These are phyloP conservation scores for Nysson spinosus DNA, from an alignment of 2,888 invertebrate genomes.

Conservation along the genomic window DNA sequence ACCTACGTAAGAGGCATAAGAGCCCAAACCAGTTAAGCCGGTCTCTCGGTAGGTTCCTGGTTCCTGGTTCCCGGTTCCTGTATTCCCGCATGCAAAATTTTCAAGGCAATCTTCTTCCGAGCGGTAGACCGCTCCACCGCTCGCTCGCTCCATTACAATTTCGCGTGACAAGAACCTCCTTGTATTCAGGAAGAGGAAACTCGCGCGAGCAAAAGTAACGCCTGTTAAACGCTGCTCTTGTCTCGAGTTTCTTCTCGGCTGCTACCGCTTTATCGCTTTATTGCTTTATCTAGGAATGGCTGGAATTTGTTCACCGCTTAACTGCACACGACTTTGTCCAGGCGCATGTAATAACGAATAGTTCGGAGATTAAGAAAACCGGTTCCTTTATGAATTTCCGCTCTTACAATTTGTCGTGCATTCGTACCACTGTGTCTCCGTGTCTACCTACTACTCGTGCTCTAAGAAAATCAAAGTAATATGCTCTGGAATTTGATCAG, in stretches of 20 bases:
- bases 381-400: too few relatives aligned
- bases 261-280: constrained; percentile 45
- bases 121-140: constrained; percentile 15
- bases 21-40: constrained; percentile 63
- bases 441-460: too few relatives aligned
- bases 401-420: too few relatives aligned
- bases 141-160: constrained; percentile 30
- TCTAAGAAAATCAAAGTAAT: too few relatives aligned
- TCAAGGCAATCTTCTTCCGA: constrained; percentile 61
- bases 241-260: constrained; percentile 27
- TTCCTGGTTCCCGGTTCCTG: constrained; percentile 67
- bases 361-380: too few relatives aligned
- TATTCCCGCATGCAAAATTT: constrained; percentile 54
- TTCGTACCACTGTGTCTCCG: too few relatives aligned
- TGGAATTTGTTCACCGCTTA: too few relatives aligned
- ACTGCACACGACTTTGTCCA: too few relatives aligned
- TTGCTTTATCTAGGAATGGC: constrained; percentile 40
- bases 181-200: constrained; percentile 27
- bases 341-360: too few relatives aligned
- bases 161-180: constrained; percentile 36
- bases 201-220: constrained; percentile 17
- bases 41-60: constrained; percentile 60
- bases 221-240: constrained; percentile 26
- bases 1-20: constrained; percentile 45
- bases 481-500: too few relatives aligned